Evolutionary conservation across 2,888 invertebrate species (phyloP), one percentile per base, ranked within the genome.

Genomic region (Ernsta delagoae): DNA sequence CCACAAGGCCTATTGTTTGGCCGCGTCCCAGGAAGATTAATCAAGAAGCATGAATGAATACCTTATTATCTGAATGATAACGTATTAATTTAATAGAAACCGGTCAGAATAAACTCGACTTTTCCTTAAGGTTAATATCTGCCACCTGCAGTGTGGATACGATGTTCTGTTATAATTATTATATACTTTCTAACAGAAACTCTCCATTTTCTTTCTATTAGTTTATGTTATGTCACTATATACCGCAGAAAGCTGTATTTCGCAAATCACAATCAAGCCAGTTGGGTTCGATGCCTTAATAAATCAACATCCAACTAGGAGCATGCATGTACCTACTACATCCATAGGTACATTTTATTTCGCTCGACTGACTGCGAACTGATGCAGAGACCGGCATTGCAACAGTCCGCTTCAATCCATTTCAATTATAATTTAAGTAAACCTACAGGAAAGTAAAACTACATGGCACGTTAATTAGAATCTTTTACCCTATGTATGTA

Each of bases 1-100:
- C 59, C 39, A 59, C 65, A 59, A 59, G 36, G 48, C 48, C 65
- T 45, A 65, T 65, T 65, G 65, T 65, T 6, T 45, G 24, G 11
- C 54, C 36, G 39, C 36, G 31, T 54, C 31, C 54, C 31, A 31
- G 12, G 39, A 65, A 7, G 36, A 65, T 50, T 59, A 24, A 65
- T 50, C 8, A 34, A n/a, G 16, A 59, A 50, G 59, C 50, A 48
- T 59, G 39, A 50, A 62, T 41, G 41, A 41, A 41, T 41, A 39
- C 6, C 39, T 6, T 39, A 39, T 39, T 39, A 1, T 39, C 39
- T 3, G 5, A 39, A 7, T 39, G 8, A 39, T 39, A 39, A 6
- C 39, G 8, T 39, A 8, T 39, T 39, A 39, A 24, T 24, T 24
- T 39, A 39, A 39, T 39, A 39, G 39, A 39, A 7, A 39, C 39